These are phyloP conservation scores for Heliconius sara DNA, from an alignment of 2,888 invertebrate genomes.

Conservation along the genomic window DNA sequence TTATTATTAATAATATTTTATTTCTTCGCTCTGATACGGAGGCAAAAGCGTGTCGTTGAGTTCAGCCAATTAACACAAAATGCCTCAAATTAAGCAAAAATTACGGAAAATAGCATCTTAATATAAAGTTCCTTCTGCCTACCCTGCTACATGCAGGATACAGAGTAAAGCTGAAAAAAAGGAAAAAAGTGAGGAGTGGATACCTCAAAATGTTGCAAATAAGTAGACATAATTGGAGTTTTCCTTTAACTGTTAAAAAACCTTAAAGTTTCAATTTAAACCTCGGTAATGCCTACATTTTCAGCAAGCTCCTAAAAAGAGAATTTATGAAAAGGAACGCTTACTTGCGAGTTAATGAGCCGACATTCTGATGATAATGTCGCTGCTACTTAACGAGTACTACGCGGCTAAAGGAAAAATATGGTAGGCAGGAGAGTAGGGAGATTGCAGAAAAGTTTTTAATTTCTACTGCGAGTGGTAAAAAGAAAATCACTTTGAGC, in stretches of 20 bases:
- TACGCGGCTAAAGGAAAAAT: conserved; percentile 19
- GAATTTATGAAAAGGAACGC: conserved; percentile 71
- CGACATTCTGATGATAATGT: conserved; percentile 25
- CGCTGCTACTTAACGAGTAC: conserved; percentile 9
- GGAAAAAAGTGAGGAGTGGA: too few relatives aligned
- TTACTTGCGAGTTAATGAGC: conserved; percentile 54
- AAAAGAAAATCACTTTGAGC: not conserved
- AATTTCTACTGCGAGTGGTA: conserved; percentile 10
- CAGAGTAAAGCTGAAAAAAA: too few relatives aligned
- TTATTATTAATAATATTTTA: too few relatives aligned
- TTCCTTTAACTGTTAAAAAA: conserved; percentile 31
- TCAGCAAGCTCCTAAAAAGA: conserved; percentile 59
- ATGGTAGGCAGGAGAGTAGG: conserved; percentile 11
- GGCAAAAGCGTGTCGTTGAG: too few relatives aligned
- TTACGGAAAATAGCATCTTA: too few relatives aligned
- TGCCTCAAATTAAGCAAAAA: too few relatives aligned
- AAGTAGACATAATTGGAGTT: not conserved
- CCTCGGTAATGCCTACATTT: conserved; percentile 50
- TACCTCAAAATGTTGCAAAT: too few relatives aligned
- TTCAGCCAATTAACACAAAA: too few relatives aligned
- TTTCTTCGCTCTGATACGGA: too few relatives aligned
- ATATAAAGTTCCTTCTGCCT: too few relatives aligned
- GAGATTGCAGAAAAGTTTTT: conserved; percentile 5
- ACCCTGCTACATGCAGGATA: too few relatives aligned
- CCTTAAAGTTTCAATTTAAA: conserved; percentile 39